Percentiles rank a stretch among this genome's conserved stretches.
These are phyloP conservation scores for Conger conger DNA, from an alignment of 2,113 vertebrate genomes.

Conservation along the genomic window DNA sequence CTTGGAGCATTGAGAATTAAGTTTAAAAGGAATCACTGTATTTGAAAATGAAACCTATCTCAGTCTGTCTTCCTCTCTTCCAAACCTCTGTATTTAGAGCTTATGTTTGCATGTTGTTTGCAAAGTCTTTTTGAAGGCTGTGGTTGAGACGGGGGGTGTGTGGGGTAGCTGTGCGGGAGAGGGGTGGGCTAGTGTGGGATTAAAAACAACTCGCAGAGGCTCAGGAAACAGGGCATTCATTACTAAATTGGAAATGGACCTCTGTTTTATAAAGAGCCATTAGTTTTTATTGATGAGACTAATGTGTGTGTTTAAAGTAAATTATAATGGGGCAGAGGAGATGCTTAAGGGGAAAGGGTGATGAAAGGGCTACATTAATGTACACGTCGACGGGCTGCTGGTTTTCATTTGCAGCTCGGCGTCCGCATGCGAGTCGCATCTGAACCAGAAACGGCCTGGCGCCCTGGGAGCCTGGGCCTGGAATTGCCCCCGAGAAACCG, in stretches of 20 bases:
- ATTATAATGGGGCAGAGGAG: constrained; percentile 88
- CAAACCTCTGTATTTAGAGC: constrained; percentile 36
- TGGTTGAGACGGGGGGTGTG: background rate
- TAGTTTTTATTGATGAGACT: constrained; percentile 89
- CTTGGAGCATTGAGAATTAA: background rate
- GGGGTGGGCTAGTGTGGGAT: constrained; percentile 37
- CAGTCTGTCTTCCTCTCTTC: constrained; percentile 25
- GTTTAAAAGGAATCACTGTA: background rate
- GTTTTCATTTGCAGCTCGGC: constrained; percentile 86
- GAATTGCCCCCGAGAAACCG: constrained; percentile 81
- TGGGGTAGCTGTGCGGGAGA: background rate
- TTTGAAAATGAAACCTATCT: background rate
- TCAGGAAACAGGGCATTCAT: constrained; percentile 55
- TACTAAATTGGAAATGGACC: constrained; percentile 68
- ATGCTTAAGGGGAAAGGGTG: constrained; percentile 88
- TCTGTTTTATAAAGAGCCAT: constrained; percentile 82
- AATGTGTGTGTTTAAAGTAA: constrained; percentile 93
- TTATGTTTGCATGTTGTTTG: constrained; percentile 43
- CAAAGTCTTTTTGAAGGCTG: constrained; percentile 41
- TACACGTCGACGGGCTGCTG: constrained; percentile 82
- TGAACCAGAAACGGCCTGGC: constrained; percentile 83
- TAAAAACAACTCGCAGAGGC: constrained; percentile 52
- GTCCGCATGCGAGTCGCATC: constrained; percentile 91
- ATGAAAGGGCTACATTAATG: constrained; percentile 92
- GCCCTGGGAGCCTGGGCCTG: constrained; percentile 77